These are phyloP conservation scores for Callipepla californica DNA, from an alignment of 2,113 vertebrate genomes.

Conservation along the genomic window DNA sequence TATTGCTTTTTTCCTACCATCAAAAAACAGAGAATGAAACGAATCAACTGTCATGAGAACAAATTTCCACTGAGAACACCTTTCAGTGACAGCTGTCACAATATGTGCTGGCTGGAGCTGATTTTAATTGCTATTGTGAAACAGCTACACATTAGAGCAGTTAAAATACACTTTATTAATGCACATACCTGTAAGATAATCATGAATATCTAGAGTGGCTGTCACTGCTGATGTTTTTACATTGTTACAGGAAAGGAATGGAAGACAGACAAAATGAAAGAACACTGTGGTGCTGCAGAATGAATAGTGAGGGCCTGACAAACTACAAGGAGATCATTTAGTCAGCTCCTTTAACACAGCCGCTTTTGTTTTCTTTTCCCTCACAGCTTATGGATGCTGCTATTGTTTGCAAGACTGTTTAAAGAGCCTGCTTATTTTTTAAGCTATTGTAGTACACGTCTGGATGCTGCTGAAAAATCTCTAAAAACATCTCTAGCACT, in stretches of 20 bases:
- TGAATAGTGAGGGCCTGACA: not conserved
- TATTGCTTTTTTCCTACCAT: not conserved
- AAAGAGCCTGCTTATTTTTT: not conserved
- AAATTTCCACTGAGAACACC: constrained; percentile 26
- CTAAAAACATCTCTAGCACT: not conserved
- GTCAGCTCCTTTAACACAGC: not conserved
- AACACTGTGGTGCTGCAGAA: not conserved
- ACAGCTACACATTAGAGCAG: constrained; percentile 4
- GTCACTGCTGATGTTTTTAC: not conserved
- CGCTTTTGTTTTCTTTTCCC: not conserved
- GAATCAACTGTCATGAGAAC: not conserved
- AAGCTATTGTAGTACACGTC: not conserved
- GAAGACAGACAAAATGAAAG: not conserved
- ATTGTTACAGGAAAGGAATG: not conserved
- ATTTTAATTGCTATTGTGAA: constrained; percentile 32
- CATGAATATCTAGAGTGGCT: not conserved
- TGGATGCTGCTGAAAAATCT: not conserved
- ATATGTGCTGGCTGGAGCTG: constrained; percentile 9
- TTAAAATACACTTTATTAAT: constrained; percentile 17
- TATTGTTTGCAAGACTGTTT: not conserved
- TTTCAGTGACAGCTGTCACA: constrained; percentile 37
- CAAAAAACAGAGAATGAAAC: not conserved
- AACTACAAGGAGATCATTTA: not conserved
- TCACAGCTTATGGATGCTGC: not conserved
- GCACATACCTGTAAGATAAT: not conserved